phyloP scores from a whole-genome alignment of 2,888 invertebrate genomes.

The Neelides folsomi region DNA sequence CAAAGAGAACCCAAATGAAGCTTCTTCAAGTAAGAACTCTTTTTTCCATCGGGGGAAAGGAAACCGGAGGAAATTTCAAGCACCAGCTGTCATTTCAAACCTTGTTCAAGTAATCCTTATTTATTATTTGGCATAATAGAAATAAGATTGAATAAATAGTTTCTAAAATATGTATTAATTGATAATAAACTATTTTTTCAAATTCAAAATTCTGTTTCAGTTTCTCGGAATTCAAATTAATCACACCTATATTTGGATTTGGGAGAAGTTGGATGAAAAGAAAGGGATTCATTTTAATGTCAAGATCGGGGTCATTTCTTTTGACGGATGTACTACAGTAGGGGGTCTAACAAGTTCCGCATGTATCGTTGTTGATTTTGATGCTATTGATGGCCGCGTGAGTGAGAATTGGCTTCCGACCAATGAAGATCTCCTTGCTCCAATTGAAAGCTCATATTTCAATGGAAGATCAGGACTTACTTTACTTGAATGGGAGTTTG shows the following conservation, averaged over 20 bases:
- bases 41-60: neutral
- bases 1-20: constrained; percentile 41
- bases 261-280: constrained; percentile 26
- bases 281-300: constrained; percentile 29
- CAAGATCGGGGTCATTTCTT: constrained; percentile 22
- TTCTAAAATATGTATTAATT: too few relatives aligned
- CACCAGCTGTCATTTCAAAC: constrained; percentile 30
- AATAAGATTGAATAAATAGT: too few relatives aligned
- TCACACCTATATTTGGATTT: constrained; percentile 28
- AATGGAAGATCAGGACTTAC: constrained; percentile 24
- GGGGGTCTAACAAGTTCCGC: constrained; percentile 30
- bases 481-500: constrained; percentile 26
- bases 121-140: too few relatives aligned
- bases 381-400: constrained; percentile 21
- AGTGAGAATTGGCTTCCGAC: constrained; percentile 32
- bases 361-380: constrained; percentile 29
- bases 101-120: constrained; percentile 23
- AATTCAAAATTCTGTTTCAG: constrained; percentile 6
- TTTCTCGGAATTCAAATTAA: constrained; percentile 32
- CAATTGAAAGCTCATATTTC: constrained; percentile 23
- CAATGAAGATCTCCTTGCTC: constrained; percentile 21
- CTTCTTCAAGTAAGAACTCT: too few relatives aligned
- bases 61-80: constrained; percentile 21
- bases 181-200: too few relatives aligned
- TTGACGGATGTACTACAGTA: constrained; percentile 31